Conservation (phyloP, 2,797 vertebrate species). For the Melanotaenia maccullochi region DNA sequence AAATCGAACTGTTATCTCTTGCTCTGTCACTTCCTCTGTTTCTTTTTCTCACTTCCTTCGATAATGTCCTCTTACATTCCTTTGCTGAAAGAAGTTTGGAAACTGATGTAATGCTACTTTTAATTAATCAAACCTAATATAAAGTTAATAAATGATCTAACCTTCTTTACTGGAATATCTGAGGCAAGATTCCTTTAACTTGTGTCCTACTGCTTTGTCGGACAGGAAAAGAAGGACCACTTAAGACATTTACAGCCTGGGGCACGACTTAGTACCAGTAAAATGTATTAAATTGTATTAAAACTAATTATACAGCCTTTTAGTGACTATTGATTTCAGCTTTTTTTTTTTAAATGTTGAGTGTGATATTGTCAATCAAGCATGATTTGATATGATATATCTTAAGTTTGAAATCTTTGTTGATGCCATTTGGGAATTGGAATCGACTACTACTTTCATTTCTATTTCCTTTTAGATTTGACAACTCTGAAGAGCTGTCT, state of each 20-base stretch:
- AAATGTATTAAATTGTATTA: slow-evolving; percentile 43
- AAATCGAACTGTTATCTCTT: too few relatives aligned
- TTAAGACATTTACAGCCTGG: slow-evolving; percentile 36
- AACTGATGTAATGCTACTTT: not conserved
- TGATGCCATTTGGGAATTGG: slow-evolving; percentile 50
- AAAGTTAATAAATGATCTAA: slow-evolving; percentile 8
- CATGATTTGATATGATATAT: slow-evolving; percentile 47
- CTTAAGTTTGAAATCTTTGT: slow-evolving; percentile 42
- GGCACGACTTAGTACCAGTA: slow-evolving; percentile 72
- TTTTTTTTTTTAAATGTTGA: slow-evolving; percentile 42
- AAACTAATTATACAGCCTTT: slow-evolving; percentile 65
- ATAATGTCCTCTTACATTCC: too few relatives aligned
- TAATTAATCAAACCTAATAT: slow-evolving; percentile 5
- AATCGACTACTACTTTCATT: slow-evolving; percentile 33
- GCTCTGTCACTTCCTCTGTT: too few relatives aligned
- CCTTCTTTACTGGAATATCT: slow-evolving; percentile 26
- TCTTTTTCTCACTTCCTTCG: too few relatives aligned
- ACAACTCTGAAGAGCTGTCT: slow-evolving; percentile 54
- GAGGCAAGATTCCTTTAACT: slow-evolving; percentile 17
- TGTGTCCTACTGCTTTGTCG: slow-evolving; percentile 37
- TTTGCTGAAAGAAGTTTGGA: not conserved
- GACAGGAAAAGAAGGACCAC: slow-evolving; percentile 28
- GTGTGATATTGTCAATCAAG: slow-evolving; percentile 58
- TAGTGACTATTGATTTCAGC: slow-evolving; percentile 70
- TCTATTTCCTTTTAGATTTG: slow-evolving; percentile 49